A percentile compares a stretch with the other conserved stretches of the same genome.
Conservation (phyloP, 2,113 vertebrate genomes). For the Hassar affinis region DNA sequence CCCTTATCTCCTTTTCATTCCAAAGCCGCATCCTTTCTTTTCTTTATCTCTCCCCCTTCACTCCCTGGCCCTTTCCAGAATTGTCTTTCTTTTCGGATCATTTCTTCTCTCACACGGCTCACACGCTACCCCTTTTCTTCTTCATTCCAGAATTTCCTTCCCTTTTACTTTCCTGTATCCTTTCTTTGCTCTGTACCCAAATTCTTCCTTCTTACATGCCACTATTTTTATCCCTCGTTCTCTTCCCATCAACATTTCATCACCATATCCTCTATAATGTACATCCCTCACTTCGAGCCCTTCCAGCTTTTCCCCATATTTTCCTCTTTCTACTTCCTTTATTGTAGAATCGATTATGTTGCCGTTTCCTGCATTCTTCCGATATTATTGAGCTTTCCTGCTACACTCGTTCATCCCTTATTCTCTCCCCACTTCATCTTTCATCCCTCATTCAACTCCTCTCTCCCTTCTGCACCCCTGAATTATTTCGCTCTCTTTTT, state of each 20-base stretch:
- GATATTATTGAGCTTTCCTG: no score
- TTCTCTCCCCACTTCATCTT: neutral
- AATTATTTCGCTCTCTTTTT: neutral
- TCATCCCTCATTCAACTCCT: no score
- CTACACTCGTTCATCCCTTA: neutral
- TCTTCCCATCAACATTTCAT: neutral
- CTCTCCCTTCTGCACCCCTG: neutral
- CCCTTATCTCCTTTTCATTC: neutral
- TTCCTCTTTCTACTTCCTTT: neutral
- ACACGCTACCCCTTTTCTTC: no score
- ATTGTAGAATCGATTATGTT: neutral
- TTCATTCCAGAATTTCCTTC: neutral
- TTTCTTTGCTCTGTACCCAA: neutral
- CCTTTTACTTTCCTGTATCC: neutral
- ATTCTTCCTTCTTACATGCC: neutral
- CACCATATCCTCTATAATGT: no score
- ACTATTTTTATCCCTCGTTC: neutral
- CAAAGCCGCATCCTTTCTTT: neutral
- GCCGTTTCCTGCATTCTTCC: neutral
- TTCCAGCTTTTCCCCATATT: no score
- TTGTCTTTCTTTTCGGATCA: neutral
- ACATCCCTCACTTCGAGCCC: neutral
- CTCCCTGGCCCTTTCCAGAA: neutral
- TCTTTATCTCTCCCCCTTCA: neutral
- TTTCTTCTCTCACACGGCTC: no score